These are phyloP conservation scores for Lagenorhynchus albirostris DNA, from an alignment of 2,113 vertebrate genomes.

Conservation along the genomic window DNA sequence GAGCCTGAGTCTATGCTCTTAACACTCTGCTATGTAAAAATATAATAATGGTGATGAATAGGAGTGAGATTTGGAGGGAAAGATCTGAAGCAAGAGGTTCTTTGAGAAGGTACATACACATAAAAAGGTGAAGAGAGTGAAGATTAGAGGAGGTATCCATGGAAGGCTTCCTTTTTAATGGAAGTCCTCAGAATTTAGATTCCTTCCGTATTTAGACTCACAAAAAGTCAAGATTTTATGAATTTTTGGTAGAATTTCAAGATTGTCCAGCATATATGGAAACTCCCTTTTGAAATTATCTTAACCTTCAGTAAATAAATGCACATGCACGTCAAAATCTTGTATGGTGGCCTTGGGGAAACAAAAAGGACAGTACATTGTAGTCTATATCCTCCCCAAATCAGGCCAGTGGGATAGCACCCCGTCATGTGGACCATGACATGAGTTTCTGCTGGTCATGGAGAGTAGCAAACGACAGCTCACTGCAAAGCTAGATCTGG, in stretches of 20 bases:
- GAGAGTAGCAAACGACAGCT: fast-evolving
- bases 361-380: neutral
- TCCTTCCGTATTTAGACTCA: neutral
- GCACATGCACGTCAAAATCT: neutral
- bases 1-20: neutral
- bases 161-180: neutral
- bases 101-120: neutral
- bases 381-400: neutral
- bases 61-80: neutral
- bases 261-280: neutral
- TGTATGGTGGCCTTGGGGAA: neutral
- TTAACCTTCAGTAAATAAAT: neutral
- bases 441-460: neutral
- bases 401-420: neutral
- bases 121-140: neutral
- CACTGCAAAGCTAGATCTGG: neutral
- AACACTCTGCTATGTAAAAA: neutral
- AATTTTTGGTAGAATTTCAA: neutral
- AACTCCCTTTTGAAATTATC: neutral
- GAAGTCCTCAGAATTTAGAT: neutral
- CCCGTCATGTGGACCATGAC: too few species aligned
- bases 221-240: neutral
- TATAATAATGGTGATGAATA: neutral
- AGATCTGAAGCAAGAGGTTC: neutral
- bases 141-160: neutral